Evolutionary conservation across 2,888 invertebrate species (phyloP), one percentile per base, ranked within the genome.

Genomic region (Limnephilus marmoratus): DNA sequence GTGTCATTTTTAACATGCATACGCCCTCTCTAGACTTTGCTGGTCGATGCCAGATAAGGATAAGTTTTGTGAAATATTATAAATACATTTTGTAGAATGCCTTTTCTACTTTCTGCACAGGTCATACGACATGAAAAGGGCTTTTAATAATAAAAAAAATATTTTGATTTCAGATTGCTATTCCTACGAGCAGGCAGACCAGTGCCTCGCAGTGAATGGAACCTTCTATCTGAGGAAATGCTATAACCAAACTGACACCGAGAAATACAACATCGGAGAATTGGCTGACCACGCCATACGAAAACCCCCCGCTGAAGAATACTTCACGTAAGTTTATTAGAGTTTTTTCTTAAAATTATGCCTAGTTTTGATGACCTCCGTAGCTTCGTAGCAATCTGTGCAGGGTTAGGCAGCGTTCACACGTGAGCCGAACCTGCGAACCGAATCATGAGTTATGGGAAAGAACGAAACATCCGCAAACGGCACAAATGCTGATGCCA

Each of bases 251-350:
- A 96, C 95, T 45, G 96, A 96, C 94, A 95, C 97, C 34, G 94
- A 95, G 34, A 95, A 95, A 34, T 95, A 97, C 94, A 97, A 97
- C 94, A 96, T 97, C 91, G 95, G 96, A 1, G 95, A 95, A 68
- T 94, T 97, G 94, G 97, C 97, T 9, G 95, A 97, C 53, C 95
- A 95, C 90, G 97, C 96, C 9, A 94, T 97, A 15, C 96, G 97
- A 91, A 96, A 96, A 92, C 97, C 97, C 83, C 97, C 97, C 2
- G 97, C 97, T 82, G 97, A 97, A 94, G 97, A 97, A 95, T 97
- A 97, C 94, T 97, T 97, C 94, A 97, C 97, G 97, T 97, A 94
- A 96, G 96, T 94, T 85, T 34, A 82, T 82, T 29, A 3, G 34
- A 13, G 18, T 90, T n/a, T 49, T 49, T 15, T 15, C 37, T 87